These are phyloP conservation scores for Tethya wilhelma DNA, from an alignment of 37 sponge, comb jelly and placozoan species.

Conservation along the genomic window DNA sequence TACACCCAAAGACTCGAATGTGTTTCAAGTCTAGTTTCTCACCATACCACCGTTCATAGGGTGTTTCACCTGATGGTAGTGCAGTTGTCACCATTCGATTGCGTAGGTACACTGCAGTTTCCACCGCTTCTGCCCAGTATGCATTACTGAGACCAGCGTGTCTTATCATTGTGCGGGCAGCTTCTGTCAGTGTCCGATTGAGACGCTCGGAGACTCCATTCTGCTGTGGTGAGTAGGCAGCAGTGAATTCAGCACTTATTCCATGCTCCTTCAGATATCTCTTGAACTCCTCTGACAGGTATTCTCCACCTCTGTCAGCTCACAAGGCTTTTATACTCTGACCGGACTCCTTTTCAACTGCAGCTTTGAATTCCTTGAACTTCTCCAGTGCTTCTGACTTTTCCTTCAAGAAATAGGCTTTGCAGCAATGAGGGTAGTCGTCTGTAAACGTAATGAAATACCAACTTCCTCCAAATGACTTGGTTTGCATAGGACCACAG, in stretches of 20 bases:
- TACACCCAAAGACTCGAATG: constrained; percentile 60
- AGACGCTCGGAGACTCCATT: constrained; percentile 55
- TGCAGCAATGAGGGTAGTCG: constrained; percentile 54
- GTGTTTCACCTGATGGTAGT: constrained; percentile 3
- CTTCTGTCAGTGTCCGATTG: constrained; percentile 59
- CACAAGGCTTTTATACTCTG: constrained; percentile 24
- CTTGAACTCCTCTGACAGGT: constrained; percentile 48
- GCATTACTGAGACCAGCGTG: constrained; percentile 46
- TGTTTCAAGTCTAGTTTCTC: constrained; percentile 34
- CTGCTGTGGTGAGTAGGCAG: constrained; percentile 50
- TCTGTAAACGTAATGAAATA: constrained; percentile 67
- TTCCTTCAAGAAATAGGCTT: constrained; percentile 46
- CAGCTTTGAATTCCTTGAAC: constrained; percentile 64
- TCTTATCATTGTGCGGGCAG: constrained; percentile 46
- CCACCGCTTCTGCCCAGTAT: constrained; percentile 70
- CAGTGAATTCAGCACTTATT: constrained; percentile 38
- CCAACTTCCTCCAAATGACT: constrained; percentile 54
- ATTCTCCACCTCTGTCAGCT: constrained; percentile 59
- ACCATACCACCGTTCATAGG: constrained; percentile 38
- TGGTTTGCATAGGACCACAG: constrained; percentile 66
- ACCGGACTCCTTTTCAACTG: constrained; percentile 33
- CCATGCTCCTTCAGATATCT: constrained; percentile 38
- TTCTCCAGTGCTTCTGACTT: constrained; percentile 51
- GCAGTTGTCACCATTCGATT: constrained; percentile 40
- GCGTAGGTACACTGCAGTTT: constrained; percentile 42